Evolutionary conservation across 2,113 vertebrate genomes (phyloP), one percentile per base, ranked within the genome.

Genomic region (Struthidea cinerea): DNA sequence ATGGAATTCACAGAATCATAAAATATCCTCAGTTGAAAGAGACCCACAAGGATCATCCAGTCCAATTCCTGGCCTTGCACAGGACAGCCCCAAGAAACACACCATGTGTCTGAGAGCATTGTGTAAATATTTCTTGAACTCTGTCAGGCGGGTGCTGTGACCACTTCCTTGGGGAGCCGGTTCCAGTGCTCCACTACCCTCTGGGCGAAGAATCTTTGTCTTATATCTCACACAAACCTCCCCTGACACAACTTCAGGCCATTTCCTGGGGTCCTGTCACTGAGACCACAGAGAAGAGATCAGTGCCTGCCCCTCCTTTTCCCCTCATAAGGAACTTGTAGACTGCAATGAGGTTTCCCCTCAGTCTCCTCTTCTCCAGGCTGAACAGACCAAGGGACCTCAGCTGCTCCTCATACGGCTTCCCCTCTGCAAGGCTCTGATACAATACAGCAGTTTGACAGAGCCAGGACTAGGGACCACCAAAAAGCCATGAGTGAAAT

Each of bases 141-240:
- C 26, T 49, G 30, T 6, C 17, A 26, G 20, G 21, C 2, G 39
- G 10, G 7, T 55, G 28, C 11, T 63, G 49, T 22, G 42, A 64
- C 18, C 26, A 37, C 8, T 19, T 9, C 27, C 32, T 27, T 50
- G 21, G 14, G 15, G 9, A 65, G 6, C 21, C 24, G 50, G 8
- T 57, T 49, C 17, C 14, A 42, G 32, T 19, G 22, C 11, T 15
- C 21, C 56, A 0, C 0, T 1, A 2, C 13, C 2, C 21, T 56
- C 32, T 19, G 21, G 11, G 21, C 50, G 26, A 42, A 42, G 16
- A 71, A 42, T 0, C 6, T 42, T 35, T 30, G 30, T 8, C 20
- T 10, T 0, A 30, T 16, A 56, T 10, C 26, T 0, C 32, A 6
- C 11, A 7, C 3, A 49, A 64, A 22, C 32, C 20, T 49, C 5